Base-by-base conservation (phyloP, 2,888 invertebrate species). In the Teleiodes luculella region DNA sequence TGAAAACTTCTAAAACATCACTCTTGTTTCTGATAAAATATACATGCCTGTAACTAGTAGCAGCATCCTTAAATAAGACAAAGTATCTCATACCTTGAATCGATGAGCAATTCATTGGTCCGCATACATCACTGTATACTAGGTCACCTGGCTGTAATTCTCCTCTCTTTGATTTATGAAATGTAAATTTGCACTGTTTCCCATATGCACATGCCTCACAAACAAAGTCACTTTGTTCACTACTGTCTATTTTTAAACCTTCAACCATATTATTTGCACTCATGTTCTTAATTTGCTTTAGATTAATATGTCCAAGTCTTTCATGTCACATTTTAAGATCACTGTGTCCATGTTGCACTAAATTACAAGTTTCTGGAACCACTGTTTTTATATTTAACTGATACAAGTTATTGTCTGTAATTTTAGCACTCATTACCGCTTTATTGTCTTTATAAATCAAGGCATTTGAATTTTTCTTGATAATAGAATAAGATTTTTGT, bases 11-110 rank as follows among this genome's bases (percentile, higher is more conserved):
- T 11, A 65, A 13, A 0, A 65, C 63, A 56, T 70, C 67, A 62
- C 58, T 57, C 56, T 68, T 70, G 54, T 67, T 16, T 33, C 54
- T 66, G 0, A 61, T 54, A 47, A 67, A 61, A 52, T 62, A 67
- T 20, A 66, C 62, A 66, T 67, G 45, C 37, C 63, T 52, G 31
- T 59, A 66, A 58, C 60, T 65, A 14, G 67, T 57, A 3, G 56
- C 60, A n/a, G 57, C 63, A 62, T 67, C 66, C 41, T 68, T 68
- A 35, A 70, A 65, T 2, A 69, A 13, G 4, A 67, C 31, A 56
- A 69, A 63, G 52, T 64, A 67, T 55, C 56, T 59, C 55, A 54
- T 61, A 52, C 62, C 64, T 61, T 55, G 57, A 1, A 63, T 31
- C 1, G 66, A 66, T 41, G 54, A 1, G 0, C 46, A 20, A 48